These are phyloP conservation scores for Galeopterus variegatus DNA, from an alignment of 2,113 vertebrate species.

Conservation along the genomic window DNA sequence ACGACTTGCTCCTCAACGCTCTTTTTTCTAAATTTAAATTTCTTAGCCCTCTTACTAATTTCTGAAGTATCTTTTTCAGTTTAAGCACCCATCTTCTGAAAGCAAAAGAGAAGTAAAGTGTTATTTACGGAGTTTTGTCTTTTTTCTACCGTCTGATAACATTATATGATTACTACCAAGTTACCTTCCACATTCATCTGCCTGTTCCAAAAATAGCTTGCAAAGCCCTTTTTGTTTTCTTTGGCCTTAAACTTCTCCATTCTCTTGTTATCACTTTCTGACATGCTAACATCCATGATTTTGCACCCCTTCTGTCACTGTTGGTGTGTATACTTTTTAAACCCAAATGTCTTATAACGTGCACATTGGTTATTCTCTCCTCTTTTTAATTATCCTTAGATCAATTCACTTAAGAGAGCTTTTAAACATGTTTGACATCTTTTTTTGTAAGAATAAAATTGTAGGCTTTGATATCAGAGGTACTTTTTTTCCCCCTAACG, in stretches of 20 bases:
- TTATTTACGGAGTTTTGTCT: background rate
- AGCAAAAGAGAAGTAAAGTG: background rate
- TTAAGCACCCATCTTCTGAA: background rate
- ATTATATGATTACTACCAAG: background rate
- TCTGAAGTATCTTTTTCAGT: background rate
- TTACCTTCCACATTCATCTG: background rate
- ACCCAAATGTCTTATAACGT: background rate
- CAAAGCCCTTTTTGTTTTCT: constrained; percentile 22
- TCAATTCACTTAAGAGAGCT: background rate
- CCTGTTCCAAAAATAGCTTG: constrained; percentile 46
- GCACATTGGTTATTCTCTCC: background rate
- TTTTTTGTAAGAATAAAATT: background rate
- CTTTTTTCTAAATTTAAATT: background rate
- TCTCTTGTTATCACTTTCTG: background rate
- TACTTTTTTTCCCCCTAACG: background rate
- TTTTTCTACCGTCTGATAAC: background rate
- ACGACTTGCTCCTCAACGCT: background rate
- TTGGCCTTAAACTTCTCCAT: constrained; percentile 7
- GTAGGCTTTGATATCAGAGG: background rate
- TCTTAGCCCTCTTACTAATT: background rate
- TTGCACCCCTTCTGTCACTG: background rate
- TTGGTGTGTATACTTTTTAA: background rate
- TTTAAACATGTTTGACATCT: background rate
- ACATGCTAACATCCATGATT: background rate
- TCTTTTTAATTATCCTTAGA: background rate